phyloP scores from a whole-genome alignment of 2,797 vertebrate genomes.

The Lutjanus campechanus region DNA sequence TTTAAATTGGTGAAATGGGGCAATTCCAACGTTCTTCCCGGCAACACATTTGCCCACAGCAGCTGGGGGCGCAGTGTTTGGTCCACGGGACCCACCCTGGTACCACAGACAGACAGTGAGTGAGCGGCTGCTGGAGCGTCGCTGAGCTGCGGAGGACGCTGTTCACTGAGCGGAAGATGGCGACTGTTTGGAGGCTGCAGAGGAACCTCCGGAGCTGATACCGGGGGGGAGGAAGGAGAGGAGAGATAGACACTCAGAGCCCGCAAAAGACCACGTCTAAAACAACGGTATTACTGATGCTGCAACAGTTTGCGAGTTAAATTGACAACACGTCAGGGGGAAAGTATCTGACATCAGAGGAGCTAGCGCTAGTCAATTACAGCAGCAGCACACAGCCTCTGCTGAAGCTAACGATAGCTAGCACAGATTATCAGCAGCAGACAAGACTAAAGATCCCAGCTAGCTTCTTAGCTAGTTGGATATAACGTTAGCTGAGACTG shows the following conservation, averaged over 20 bases:
- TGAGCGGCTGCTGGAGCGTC: slow-evolving; percentile 40
- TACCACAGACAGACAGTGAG: slow-evolving; percentile 2
- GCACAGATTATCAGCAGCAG: slow-evolving; percentile 67
- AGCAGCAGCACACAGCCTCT: slow-evolving; percentile 26
- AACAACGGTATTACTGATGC: slow-evolving; percentile 68
- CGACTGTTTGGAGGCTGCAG: slow-evolving; percentile 83
- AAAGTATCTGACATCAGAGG: slow-evolving; percentile 31
- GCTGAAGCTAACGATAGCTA: slow-evolving; percentile 55
- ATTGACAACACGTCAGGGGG: slow-evolving; percentile 25
- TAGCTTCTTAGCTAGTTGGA: slow-evolving; percentile 46
- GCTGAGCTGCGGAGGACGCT: slow-evolving; percentile 72
- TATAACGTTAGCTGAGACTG: slow-evolving; percentile 25
- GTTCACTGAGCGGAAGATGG: slow-evolving; percentile 84
- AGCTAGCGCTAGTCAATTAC: slow-evolving; percentile 27
- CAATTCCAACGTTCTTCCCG: background rate
- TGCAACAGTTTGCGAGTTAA: background rate
- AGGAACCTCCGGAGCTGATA: slow-evolving; percentile 84
- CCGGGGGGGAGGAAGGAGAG: slow-evolving; percentile 65
- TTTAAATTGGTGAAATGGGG: too few species aligned
- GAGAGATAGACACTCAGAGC: slow-evolving; percentile 47
- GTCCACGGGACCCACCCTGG: slow-evolving; percentile 54
- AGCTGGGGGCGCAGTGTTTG: slow-evolving; percentile 30
- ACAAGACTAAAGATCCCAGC: slow-evolving; percentile 29
- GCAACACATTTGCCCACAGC: background rate
- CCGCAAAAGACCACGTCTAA: slow-evolving; percentile 35